Evolutionary conservation across 2,797 vertebrate genomes (phyloP).

Genomic region (Eospalax fontanierii): DNA sequence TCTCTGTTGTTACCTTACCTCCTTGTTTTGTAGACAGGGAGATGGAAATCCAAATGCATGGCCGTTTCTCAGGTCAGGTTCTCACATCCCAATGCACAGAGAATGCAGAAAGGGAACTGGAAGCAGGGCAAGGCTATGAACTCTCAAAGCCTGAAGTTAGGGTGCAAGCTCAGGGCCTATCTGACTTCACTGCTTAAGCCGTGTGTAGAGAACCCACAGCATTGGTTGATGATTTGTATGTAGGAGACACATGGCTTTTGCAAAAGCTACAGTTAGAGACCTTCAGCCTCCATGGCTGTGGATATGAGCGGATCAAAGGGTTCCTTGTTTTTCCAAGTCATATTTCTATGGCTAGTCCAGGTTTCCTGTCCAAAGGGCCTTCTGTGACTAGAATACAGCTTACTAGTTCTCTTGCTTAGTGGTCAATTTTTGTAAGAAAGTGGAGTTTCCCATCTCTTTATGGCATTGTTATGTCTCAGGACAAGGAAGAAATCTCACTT

Average conservation of each 20-base stretch:
- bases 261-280: slow-evolving; percentile 3
- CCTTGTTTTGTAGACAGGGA: neutral
- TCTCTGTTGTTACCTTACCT: neutral
- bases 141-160: too few species aligned
- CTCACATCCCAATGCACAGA: too few species aligned
- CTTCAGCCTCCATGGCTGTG: neutral
- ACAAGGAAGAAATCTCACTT: neutral
- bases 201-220: neutral
- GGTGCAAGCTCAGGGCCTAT: neutral
- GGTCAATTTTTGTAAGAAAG: neutral
- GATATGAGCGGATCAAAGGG: neutral
- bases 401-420: slow-evolving; percentile 29
- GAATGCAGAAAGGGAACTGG: too few species aligned
- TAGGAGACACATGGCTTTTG: neutral
- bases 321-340: neutral
- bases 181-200: accelerated
- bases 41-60: neutral
- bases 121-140: too few species aligned
- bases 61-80: neutral
- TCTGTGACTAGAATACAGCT: neutral
- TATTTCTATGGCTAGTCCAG: neutral
- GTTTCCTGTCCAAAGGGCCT: slow-evolving; percentile 23
- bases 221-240: neutral
- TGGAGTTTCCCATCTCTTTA: neutral
- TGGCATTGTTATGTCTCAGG: neutral